Evolutionary conservation across 2,888 invertebrate genomes (phyloP), one percentile per base, ranked within the genome.

Genomic region (Aphidius colemani): DNA sequence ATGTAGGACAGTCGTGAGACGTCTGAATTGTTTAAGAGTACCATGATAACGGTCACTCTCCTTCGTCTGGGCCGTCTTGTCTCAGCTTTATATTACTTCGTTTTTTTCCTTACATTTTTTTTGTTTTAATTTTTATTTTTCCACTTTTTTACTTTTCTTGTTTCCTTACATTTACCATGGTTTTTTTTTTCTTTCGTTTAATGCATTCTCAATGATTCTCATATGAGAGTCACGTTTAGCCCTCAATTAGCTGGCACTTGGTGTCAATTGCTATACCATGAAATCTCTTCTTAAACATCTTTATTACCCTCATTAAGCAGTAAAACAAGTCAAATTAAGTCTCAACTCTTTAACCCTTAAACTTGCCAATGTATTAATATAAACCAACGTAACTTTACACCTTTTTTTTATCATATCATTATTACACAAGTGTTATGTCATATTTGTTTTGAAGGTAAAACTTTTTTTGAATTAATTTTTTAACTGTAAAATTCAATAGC

Each of bases 31-130:
- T 55, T 53, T 49, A 49, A 39, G 53, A 61, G 46, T 53, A 61
- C 49, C 61, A 46, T 50, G 63, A 50, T 53, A 56, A 51, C 63
- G 51, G 56, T 53, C 63, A 60, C 53, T 60, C 59, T 60, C 61
- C 66, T 66, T 65, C 65, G 67, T 67, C 67, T 65, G 66, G 63
- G 53, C 51, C 65, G 53, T 53, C 59, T 64, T 62, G 56, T 65
- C 46, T 59, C 63, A 44, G 56, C 66, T 44, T 51, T 55, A 53
- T 50, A 44, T 55, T 56, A 59, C 51, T 45, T 57, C 53, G 58
- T 49, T 39, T 18, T 50, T 55, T 59, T 50, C 30, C 45, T 61
- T 10, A 43, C 9, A n/a, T 41, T 40, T 43, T 59, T 6, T 18
- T 13, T 49, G 8, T n/a, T 55, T 58, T 51, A 62, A 61, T 45